These are phyloP conservation scores for Cephus pulcher DNA, from an alignment of 2,888 invertebrate species.

Conservation along the genomic window DNA sequence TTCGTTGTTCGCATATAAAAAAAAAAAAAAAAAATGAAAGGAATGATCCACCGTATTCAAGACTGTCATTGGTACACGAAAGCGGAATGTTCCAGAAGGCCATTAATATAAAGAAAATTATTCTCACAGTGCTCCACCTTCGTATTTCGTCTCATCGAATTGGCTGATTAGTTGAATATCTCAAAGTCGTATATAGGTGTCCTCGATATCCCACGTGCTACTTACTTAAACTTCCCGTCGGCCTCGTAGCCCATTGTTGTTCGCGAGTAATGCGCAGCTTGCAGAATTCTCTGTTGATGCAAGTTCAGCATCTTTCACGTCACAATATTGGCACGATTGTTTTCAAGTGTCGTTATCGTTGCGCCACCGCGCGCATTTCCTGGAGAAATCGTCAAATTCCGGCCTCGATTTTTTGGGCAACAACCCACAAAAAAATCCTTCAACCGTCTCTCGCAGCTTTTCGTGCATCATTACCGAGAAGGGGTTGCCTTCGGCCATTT, in stretches of 20 bases:
- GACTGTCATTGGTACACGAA: not conserved
- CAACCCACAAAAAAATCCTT: not conserved
- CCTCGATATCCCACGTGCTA: not conserved
- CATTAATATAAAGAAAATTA: not conserved
- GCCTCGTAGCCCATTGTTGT: not conserved
- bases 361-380: not conserved
- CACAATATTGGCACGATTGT: constrained; percentile 27
- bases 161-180: not conserved
- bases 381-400: not conserved
- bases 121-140: not conserved
- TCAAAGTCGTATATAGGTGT: not conserved
- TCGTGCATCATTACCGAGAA: not conserved
- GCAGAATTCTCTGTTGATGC: constrained; percentile 38
- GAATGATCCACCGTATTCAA: not conserved
- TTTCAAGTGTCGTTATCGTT: not conserved
- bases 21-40: not conserved
- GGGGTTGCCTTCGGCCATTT: not conserved
- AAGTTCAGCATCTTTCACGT: constrained; percentile 40
- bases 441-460: not conserved
- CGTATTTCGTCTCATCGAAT: not conserved
- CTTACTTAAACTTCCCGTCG: not conserved
- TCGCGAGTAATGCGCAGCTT: constrained; percentile 17
- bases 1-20: not conserved
- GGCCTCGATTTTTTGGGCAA: not conserved
- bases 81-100: not conserved